Evolutionary conservation across 2,797 vertebrate species (phyloP), one percentile per base, ranked within the genome.

Genomic region (Aulostomus chinensis): DNA sequence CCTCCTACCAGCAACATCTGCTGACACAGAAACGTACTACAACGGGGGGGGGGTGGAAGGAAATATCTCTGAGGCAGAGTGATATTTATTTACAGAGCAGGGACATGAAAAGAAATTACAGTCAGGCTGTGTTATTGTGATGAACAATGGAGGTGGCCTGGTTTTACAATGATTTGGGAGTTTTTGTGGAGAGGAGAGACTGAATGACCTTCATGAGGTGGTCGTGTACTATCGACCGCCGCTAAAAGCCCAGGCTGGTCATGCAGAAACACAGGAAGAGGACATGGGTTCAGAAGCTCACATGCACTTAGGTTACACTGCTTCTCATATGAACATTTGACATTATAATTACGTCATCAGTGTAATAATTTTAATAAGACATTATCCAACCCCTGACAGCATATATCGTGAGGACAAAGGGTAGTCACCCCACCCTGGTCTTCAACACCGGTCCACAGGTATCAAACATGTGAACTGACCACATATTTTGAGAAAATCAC

Each of bases 131-230:
- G 20, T 53, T 39, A 35, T 53, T 25, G 4, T 1, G 7, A 45
- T 39, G 40, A 42, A 47, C 48, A 30, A 34, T 33, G 14, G 25
- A 17, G 10, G 31, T 3, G 24, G 40, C 12, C 9, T 12, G 38
- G 11, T 41, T 63, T 16, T 5, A 12, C 21, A 45, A 45, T 4
- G 35, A 10, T 61, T 65, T 76, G 35, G 70, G 34, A 29, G 52
- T 42, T n/a, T n/a, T n/a, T 59, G 51, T 45, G 37, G 31, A 49
- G 32, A 64, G 32, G 32, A 2, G 10, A 61, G 50, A 70, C 52
- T 16, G 33, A 52, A 47, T 58, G 67, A 81, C 79, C 79, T 84
- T 81, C 61, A 71, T 14, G 8, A 61, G 50, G 54, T 66, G 74
- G 73, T 67, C 43, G 22, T 37, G 55, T 69, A 57, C 66, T 58